Evolutionary conservation across 2,113 vertebrate species (phyloP), one percentile per base, ranked within the genome.

Genomic region (Formicarius rufipectus): DNA sequence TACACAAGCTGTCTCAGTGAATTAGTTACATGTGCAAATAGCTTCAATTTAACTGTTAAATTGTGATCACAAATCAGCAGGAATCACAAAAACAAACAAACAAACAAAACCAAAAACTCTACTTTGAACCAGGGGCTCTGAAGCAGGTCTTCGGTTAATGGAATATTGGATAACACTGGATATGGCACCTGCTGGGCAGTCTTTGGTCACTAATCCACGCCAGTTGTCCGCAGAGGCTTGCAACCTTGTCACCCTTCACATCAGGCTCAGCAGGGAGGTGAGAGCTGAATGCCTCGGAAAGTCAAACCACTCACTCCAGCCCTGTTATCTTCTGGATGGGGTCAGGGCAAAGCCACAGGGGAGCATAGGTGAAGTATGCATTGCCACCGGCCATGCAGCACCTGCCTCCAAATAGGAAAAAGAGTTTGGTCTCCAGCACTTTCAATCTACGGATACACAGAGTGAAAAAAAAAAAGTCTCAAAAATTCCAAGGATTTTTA

Each of bases 11-110:
- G 93, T 93, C 92, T 94, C 6, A 2, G 76, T 78, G 88, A 94
- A 89, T 88, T 90, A 88, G 82, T 89, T 96, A 78, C 53, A 81
- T 35, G 83, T 90, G 80, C 24, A 92, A 96, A 96, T 78, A 90
- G 35, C 73, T 95, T 89, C 35, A 39, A 53, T 92, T 80, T 90
- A 79, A 84, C 0, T 2, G 47, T 60, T 75, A 93, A 85, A 94
- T 88, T 67, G 59, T 50, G 60, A 88, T 84, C 64, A 73, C 84
- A 95, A 93, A 88, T 68, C 76, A 69, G 87, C 31, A 47, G 66
- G 66, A 95, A 87, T 53, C 58, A 63, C 7, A 68, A 28, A 72
- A 42, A 42, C 10, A 42, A 42, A 42, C 10, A 42, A 42, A 39
- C 49, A 33, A 45, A 16, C 15, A 37, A 55, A 17, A 27, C 13